Evolutionary conservation across 2,888 invertebrate genomes (phyloP), one percentile per base, ranked within the genome.

Genomic region (Pyrochroa serraticornis): DNA sequence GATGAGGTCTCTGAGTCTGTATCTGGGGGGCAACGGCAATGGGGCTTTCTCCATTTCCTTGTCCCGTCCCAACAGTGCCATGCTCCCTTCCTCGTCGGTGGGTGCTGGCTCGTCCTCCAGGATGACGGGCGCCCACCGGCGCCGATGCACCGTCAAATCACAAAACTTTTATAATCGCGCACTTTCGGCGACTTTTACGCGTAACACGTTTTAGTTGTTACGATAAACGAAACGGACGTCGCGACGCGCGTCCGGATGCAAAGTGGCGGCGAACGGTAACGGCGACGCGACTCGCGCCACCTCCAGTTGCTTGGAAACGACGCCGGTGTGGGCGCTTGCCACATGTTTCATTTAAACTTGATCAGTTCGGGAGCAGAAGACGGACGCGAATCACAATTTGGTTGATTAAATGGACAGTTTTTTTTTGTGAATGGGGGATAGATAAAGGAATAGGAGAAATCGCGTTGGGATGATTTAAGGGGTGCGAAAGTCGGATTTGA

Each of bases 1-100:
- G 70, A 91, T 85, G 66, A 91, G 83, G 79, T 91, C 91, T 63
- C 91, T 82, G 71, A 91, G 85, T 49, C 91, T 84, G 80, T 91
- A 91, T 63, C 91, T 80, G 39, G 90, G 88, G 30, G 89, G 87
- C 55, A 86, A 73, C 50, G 82, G 81, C 58, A 82, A 73, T 22
- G 82, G 79, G 43, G 75, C 71, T 37, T 67, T 65, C 49, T 77
- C 77, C 69, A 72, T 74, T 45, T 77, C 78, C 54, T 76, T 75
- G 39, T 66, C 69, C n/a, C 67, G 69, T 47, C 69, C 72, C 61
- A 75, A 67, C 61, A 76, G 71, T 60, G 76, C 75, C 76, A 77
- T 76, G 66, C 72, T 72, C 63, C 73, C 71, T 63, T 67, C 70
- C 57, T 70, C 69, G 39, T 67, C 68, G 32, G 68, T 64, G 57